These are phyloP conservation scores for Aegotheles bennettii DNA, from an alignment of 2,113 vertebrate species.

Conservation along the genomic window DNA sequence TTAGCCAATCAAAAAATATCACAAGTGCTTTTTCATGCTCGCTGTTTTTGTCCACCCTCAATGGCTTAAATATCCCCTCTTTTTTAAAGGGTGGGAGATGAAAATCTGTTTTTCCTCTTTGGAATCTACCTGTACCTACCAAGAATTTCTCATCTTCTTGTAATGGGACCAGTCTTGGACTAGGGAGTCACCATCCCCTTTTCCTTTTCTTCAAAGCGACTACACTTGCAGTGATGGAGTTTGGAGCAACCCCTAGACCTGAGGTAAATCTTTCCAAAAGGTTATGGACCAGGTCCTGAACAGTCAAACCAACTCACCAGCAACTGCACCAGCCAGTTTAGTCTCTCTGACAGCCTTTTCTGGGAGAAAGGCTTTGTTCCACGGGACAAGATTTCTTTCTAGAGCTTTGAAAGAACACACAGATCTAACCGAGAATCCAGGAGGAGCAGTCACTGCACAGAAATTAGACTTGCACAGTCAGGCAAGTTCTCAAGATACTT, in stretches of 20 bases:
- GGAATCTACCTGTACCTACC: background rate
- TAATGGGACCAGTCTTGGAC: background rate
- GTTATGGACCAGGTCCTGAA: background rate
- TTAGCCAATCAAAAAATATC: background rate
- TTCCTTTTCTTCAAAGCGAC: background rate
- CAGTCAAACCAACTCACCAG: background rate
- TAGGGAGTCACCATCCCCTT: rapidly evolving
- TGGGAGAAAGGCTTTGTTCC: background rate
- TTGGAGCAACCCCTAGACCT: background rate
- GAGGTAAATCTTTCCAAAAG: background rate
- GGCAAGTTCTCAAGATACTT: background rate
- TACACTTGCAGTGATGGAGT: background rate
- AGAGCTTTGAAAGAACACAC: background rate
- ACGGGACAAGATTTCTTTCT: background rate
- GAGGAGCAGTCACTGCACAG: background rate
- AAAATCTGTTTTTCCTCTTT: background rate
- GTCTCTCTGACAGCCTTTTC: background rate
- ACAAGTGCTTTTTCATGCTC: background rate
- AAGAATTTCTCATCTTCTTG: background rate
- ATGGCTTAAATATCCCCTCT: background rate
- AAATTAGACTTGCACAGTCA: background rate
- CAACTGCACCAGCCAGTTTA: background rate
- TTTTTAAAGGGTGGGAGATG: background rate
- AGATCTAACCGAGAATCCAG: background rate
- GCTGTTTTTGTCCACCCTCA: background rate